Evolutionary conservation across 2,797 vertebrate genomes (phyloP).

Genomic region (Cyclura pinguis): DNA sequence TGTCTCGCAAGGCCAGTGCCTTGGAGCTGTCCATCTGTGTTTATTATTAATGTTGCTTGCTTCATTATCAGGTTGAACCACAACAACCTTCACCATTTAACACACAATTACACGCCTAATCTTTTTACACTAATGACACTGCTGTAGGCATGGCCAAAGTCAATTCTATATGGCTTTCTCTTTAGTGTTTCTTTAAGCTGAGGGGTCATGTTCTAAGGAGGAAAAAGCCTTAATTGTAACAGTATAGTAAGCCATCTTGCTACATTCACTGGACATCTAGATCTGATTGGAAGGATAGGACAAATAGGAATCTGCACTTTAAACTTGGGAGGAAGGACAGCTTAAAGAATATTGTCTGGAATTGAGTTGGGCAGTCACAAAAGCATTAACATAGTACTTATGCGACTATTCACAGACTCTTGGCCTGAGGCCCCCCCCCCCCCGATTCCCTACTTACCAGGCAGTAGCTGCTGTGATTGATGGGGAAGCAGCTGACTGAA

Average conservation of each 20-base stretch:
- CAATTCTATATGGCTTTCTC: slow-evolving; percentile 33
- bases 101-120: slow-evolving; percentile 82
- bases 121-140: slow-evolving; percentile 79
- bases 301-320: neutral
- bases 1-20: slow-evolving; percentile 40
- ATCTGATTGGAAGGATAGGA: neutral
- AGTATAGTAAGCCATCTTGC: neutral
- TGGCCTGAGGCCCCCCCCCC: too few species aligned
- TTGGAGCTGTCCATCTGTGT: slow-evolving; percentile 71
- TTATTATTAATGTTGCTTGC: slow-evolving; percentile 70
- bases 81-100: slow-evolving; percentile 76
- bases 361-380: too few species aligned
- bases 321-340: neutral
- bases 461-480: too few species aligned
- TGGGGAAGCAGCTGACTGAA: too few species aligned
- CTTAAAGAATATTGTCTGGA: too few species aligned
- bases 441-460: too few species aligned
- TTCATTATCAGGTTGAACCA: slow-evolving; percentile 75
- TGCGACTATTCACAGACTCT: too few species aligned
- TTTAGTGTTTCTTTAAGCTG: slow-evolving; percentile 25
- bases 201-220: neutral
- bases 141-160: slow-evolving; percentile 70
- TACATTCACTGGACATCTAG: slow-evolving; percentile 41
- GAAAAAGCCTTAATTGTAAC: too few species aligned
- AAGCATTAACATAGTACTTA: too few species aligned